Evolutionary conservation across 2,797 vertebrate species (phyloP).

Genomic region (Sarcophilus harrisii): DNA sequence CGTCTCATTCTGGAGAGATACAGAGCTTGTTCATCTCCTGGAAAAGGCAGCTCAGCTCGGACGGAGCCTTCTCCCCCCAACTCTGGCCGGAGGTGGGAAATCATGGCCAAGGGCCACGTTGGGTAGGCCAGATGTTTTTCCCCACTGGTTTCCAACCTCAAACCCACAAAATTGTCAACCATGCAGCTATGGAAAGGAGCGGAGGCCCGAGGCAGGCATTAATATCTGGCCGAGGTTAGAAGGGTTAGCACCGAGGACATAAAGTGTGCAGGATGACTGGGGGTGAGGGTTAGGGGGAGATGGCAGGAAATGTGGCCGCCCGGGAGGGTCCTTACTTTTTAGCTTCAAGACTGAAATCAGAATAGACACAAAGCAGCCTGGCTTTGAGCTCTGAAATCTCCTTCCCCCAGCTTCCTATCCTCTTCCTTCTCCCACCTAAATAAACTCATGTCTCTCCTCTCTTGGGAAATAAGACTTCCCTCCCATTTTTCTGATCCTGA

Average conservation of each 20-base stretch:
- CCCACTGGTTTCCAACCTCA: conserved; percentile 32
- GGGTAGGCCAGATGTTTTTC: conserved; percentile 32
- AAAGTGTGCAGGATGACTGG: not conserved
- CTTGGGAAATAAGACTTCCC: not conserved
- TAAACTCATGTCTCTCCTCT: conserved; percentile 6
- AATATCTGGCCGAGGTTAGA: not conserved
- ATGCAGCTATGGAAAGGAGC: not conserved
- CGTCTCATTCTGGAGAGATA: not conserved
- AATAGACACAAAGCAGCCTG: not conserved
- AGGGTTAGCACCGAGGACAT: not conserved
- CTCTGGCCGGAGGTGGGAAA: conserved; percentile 36
- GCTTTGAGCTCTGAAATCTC: not conserved
- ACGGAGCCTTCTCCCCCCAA: not conserved
- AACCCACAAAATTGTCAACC: conserved; percentile 57
- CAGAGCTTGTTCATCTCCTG: not conserved
- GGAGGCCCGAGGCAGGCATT: not conserved
- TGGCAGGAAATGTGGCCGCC: not conserved
- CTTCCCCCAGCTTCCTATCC: not conserved
- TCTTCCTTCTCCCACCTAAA: conserved; percentile 1
- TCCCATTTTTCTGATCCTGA: not conserved
- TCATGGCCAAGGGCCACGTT: conserved; percentile 23
- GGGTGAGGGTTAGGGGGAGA: not conserved
- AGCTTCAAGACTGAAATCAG: conserved; percentile 1
- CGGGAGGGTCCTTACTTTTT: conserved; percentile 27
- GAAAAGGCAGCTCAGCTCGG: not conserved